Percentiles rank a stretch among this genome's conserved stretches.
These are phyloP conservation scores for Spondyliosoma cantharus DNA, from an alignment of 2,797 vertebrate species.

Conservation along the genomic window DNA sequence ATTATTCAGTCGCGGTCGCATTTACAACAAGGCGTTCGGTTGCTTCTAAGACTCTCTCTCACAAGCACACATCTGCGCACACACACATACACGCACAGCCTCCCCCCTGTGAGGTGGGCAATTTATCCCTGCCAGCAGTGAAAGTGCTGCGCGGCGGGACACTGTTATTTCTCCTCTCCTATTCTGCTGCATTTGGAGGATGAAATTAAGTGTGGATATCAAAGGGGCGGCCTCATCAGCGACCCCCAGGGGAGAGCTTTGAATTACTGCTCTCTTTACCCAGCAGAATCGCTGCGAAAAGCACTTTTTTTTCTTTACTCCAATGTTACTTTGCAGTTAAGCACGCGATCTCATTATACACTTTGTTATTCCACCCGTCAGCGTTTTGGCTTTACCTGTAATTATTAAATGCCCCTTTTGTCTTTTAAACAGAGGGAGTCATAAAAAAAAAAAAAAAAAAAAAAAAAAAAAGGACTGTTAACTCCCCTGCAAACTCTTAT, in stretches of 20 bases:
- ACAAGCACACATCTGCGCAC: not conserved
- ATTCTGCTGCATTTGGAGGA: constrained; percentile 69
- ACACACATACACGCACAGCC: not conserved
- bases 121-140: constrained; percentile 47
- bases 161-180: constrained; percentile 36
- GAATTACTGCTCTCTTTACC: constrained; percentile 37
- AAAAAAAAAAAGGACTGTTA: constrained; percentile 1
- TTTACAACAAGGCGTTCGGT: not conserved
- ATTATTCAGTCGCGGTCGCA: not conserved
- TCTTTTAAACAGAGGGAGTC: constrained; percentile 26
- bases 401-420: constrained; percentile 30
- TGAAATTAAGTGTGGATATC: constrained; percentile 48
- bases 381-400: constrained; percentile 27
- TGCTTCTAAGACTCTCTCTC: not conserved
- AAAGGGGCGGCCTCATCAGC: constrained; percentile 48
- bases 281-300: constrained; percentile 46
- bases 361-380: constrained; percentile 40
- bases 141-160: constrained; percentile 37
- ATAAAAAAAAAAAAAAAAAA: constrained; percentile 8
- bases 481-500: not conserved
- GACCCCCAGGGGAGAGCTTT: constrained; percentile 45
- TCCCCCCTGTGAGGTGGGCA: constrained; percentile 9
- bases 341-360: constrained; percentile 31
- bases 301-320: constrained; percentile 50
- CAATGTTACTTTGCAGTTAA: constrained; percentile 42